Evolutionary conservation across 2,888 invertebrate species (phyloP).

Genomic region (Drosophila lacicola): DNA sequence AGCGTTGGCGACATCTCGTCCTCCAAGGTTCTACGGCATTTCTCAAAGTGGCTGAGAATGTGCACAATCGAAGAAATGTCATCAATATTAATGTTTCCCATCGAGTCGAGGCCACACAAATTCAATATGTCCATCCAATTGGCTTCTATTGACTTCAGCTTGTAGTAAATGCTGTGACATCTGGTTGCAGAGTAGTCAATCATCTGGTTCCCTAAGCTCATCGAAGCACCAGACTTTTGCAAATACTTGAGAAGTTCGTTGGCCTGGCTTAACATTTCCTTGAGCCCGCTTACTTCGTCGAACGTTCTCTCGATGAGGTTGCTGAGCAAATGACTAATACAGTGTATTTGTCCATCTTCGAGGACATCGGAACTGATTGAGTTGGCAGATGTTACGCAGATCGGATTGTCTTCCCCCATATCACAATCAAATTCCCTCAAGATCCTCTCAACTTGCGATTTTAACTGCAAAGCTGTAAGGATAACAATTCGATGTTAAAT

Average conservation of each 20-base stretch:
- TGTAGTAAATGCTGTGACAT: conserved; percentile 13
- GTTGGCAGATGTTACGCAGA: background rate
- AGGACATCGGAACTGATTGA: background rate
- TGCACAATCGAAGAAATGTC: conserved; percentile 7
- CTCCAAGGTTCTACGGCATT: conserved; percentile 7
- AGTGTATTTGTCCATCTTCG: background rate
- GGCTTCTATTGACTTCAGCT: conserved; percentile 4
- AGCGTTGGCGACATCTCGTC: conserved; percentile 5
- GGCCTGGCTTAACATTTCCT: conserved; percentile 6
- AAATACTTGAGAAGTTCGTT: background rate
- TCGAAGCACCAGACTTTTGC: background rate
- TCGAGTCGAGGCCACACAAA: background rate
- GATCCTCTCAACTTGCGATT: background rate
- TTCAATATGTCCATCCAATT: conserved; percentile 9
- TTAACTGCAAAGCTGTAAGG: background rate
- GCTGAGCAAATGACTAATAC: conserved; percentile 15
- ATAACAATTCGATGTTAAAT: background rate
- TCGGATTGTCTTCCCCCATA: conserved; percentile 4
- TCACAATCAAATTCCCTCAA: background rate
- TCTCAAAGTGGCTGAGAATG: conserved; percentile 7
- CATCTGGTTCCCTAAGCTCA: background rate
- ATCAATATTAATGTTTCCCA: background rate
- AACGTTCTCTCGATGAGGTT: conserved; percentile 4
- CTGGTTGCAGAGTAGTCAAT: background rate
- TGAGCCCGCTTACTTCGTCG: conserved; percentile 6